Evolutionary conservation across 2,888 invertebrate genomes (phyloP).

Genomic region (Marronus borbonicus): DNA sequence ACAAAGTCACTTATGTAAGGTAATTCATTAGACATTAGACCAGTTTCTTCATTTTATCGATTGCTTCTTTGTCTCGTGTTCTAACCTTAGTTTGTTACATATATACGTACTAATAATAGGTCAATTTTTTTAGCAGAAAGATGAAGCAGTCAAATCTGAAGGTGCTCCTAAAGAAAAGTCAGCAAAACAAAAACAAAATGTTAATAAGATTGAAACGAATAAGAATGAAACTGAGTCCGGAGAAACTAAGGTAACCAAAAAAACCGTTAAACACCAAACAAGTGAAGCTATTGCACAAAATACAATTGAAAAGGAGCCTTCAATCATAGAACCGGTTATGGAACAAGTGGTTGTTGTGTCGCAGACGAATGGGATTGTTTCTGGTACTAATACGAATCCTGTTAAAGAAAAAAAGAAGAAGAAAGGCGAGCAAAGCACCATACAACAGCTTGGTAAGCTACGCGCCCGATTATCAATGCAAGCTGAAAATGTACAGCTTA

Average conservation of each 20-base stretch:
- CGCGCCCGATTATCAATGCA: neutral
- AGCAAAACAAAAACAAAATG: slow-evolving; percentile 63
- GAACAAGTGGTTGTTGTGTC: slow-evolving; percentile 54
- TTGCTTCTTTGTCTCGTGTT: no score
- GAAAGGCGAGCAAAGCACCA: slow-evolving; percentile 73
- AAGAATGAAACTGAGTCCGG: slow-evolving; percentile 54
- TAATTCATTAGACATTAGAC: no score
- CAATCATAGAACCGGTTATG: slow-evolving; percentile 52
- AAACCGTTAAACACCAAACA: slow-evolving; percentile 42
- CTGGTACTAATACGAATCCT: slow-evolving; percentile 53
- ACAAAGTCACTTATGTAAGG: no score
- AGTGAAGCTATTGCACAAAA: slow-evolving; percentile 39
- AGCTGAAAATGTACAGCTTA: neutral
- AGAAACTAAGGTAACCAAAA: slow-evolving; percentile 46
- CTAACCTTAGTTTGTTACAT: neutral
- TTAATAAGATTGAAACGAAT: slow-evolving; percentile 60
- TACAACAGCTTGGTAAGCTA: slow-evolving; percentile 73
- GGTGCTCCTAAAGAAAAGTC: slow-evolving; percentile 49
- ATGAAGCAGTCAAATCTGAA: slow-evolving; percentile 53
- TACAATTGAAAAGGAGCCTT: slow-evolving; percentile 18
- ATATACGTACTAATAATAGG: neutral
- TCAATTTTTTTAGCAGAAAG: slow-evolving; percentile 36
- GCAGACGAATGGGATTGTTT: slow-evolving; percentile 61
- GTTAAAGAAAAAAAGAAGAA: slow-evolving; percentile 73
- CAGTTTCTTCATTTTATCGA: no score